Evolutionary conservation across 1,140 invertebrate species (phyloP).

Genomic region (Calliphora vicina): DNA sequence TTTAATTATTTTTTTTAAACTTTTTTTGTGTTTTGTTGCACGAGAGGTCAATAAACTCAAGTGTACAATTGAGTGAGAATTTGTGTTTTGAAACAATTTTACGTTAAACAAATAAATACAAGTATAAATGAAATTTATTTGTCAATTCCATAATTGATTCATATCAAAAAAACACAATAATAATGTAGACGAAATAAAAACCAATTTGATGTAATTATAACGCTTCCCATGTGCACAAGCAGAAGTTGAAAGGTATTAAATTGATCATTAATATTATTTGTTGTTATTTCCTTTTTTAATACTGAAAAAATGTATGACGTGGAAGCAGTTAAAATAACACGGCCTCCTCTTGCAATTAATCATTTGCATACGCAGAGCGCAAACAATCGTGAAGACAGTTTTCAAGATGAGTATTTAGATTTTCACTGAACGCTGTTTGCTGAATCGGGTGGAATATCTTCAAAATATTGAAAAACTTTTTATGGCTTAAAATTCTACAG

Average conservation of each 20-base stretch:
- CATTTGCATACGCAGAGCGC: no score
- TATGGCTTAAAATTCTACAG: no score
- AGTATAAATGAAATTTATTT: neutral
- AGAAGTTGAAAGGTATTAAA: neutral
- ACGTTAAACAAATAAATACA: no score
- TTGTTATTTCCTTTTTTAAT: no score
- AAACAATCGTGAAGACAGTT: no score
- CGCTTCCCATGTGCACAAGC: neutral
- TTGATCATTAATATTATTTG: neutral
- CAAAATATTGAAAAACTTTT: no score
- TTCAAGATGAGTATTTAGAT: no score
- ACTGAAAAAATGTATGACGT: no score
- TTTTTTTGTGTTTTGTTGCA: neutral
- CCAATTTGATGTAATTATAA: neutral
- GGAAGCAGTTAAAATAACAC: no score
- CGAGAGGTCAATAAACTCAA: neutral
- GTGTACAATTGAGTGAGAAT: neutral
- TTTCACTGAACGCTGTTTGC: no score
- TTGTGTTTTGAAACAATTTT: neutral
- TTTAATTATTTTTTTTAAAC: neutral
- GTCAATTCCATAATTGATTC: slow-evolving; percentile 1
- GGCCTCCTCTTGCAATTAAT: no score
- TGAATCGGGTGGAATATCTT: no score
- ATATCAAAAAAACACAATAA: neutral
- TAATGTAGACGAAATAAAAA: neutral